Evolutionary conservation across 2,113 vertebrate species (phyloP), one percentile per base, ranked within the genome.

Genomic region (Abramis brama): DNA sequence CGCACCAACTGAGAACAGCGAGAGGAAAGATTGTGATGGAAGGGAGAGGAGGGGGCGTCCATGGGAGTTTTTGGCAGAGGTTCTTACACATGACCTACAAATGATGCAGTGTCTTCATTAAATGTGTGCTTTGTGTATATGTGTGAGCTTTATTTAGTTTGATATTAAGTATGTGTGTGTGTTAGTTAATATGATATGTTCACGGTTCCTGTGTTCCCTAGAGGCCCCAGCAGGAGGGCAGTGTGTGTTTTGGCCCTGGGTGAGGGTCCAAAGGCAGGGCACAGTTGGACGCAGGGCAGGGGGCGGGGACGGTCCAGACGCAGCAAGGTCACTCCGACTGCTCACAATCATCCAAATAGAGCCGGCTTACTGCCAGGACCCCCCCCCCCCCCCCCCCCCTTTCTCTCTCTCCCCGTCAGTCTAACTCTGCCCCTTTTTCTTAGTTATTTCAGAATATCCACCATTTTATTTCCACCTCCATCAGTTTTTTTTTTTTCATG

Each of bases 301-400:
- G 92, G 93, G 89, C 85, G 86, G 93, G 91, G 92, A 92, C 90
- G 86, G 91, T 89, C 90, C 87, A 93, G 91, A 92, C 88, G 78
- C 91, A 96, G 94, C 96, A 97, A 97, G 95, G 96, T 97, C 95
- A 95, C 88, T 93, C 94, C 94, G 88, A 92, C 92, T 89, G 94
- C 70, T 89, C 86, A 81, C 70, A 88, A 90, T 77, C 87, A 92
- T 89, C 87, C 86, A 91, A 92, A 93, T 90, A 91, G 92, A 92
- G 95, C 90, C 88, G 88, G 90, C 13, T 88, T 59, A 89, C 88
- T 88, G 90, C 86, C 86, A 82, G 90, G 90, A 86, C 82, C 86
- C 59, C 77, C 52, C 47, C 77, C 27, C n/a, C n/a, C n/a, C n/a
- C n/a, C n/a, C n/a, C n/a, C 93, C 91, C 93, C 91, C 91, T 90